These are phyloP conservation scores for Ataeniobius toweri DNA, from an alignment of 2,797 vertebrate species.

Conservation along the genomic window DNA sequence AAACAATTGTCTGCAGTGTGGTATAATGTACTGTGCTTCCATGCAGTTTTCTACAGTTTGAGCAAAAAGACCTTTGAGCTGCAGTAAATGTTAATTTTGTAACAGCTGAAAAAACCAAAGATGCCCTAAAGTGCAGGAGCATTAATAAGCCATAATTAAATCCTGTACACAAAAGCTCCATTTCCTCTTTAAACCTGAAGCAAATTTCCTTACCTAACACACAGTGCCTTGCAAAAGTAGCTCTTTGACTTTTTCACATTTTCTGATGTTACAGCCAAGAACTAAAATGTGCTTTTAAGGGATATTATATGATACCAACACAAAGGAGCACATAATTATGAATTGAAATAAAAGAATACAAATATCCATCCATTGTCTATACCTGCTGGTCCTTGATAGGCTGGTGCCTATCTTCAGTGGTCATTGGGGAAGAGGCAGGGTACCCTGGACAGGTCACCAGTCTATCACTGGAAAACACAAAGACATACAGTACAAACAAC, in stretches of 20 bases:
- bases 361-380: too few relatives aligned
- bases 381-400: too few relatives aligned
- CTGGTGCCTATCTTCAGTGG: too few relatives aligned
- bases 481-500: background rate
- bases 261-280: background rate
- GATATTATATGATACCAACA: background rate
- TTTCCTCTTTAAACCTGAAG: background rate
- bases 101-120: constrained; percentile 1
- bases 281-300: background rate
- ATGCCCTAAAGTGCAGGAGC: constrained; percentile 2
- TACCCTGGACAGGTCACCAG: background rate
- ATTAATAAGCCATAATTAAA: background rate
- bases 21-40: background rate
- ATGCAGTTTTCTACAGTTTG: constrained; percentile 28
- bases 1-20: constrained; percentile 19
- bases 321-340: background rate
- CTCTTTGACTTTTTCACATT: background rate
- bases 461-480: background rate
- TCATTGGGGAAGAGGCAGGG: too few relatives aligned
- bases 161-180: background rate
- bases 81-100: constrained; percentile 10
- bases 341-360: background rate
- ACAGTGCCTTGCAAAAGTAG: background rate
- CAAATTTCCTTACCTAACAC: background rate
- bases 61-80: background rate